Evolutionary conservation across 2,797 vertebrate species (phyloP).

Genomic region (Spheniscus humboldti): DNA sequence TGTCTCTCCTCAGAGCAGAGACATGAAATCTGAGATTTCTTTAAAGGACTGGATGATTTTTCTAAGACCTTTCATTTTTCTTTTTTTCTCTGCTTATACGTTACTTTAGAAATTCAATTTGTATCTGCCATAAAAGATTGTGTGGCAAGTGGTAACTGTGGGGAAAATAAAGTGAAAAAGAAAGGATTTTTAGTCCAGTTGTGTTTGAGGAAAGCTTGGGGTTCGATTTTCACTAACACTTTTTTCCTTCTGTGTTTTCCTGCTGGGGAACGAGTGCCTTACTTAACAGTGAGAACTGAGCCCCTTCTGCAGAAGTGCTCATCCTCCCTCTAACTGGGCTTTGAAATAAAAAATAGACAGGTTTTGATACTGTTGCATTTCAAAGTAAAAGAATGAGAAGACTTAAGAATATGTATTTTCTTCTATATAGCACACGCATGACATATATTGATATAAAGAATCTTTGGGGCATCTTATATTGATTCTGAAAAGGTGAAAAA

Average conservation of each 20-base stretch:
- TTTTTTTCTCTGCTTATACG: not conserved
- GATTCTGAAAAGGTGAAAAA: not conserved
- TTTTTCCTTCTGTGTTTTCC: not conserved
- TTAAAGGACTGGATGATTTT: not conserved
- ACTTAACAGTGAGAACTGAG: not conserved
- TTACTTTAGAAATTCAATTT: not conserved
- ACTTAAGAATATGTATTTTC: not conserved
- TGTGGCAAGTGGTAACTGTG: not conserved
- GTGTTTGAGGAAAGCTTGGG: not conserved
- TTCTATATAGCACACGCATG: rapidly evolving
- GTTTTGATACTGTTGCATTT: not conserved
- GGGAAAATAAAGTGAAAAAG: not conserved
- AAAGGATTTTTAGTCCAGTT: not conserved
- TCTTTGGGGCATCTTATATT: not conserved
- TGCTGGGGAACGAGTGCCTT: not conserved
- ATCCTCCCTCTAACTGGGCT: not conserved
- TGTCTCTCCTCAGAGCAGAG: not conserved
- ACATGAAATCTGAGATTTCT: not conserved
- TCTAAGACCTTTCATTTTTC: not conserved
- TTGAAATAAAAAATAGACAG: not conserved
- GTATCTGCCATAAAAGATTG: not conserved
- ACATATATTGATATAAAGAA: not conserved
- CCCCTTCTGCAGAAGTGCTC: not conserved
- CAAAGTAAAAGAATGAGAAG: not conserved
- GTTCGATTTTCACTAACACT: not conserved